Evolutionary conservation across 1,140 invertebrate genomes (phyloP), one percentile per base, ranked within the genome.

Genomic region (Xylocopa sonorina): DNA sequence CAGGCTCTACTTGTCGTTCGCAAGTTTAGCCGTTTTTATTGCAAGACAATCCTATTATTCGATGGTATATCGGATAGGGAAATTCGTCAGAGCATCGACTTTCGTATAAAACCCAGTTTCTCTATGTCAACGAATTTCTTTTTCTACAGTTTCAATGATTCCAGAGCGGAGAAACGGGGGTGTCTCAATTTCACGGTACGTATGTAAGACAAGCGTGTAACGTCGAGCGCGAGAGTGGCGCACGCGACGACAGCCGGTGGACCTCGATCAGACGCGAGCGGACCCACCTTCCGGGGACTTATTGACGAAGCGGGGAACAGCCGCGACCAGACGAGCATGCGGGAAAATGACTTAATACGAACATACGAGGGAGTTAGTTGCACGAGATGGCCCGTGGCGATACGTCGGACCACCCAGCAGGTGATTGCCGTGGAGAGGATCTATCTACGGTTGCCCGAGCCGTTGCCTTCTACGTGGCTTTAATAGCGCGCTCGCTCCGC

Each of bases 401-500:
- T 87, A 73, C 64, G 50, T 53, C 48, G 63, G 89, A 90, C 89
- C 89, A 90, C 89, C 89, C 89, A 90, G 85, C 83, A 89, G 89
- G 89, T 90, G 89, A 90, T 90, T 89, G 88, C 89, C 84, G 82
- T 85, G 88, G 82, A 80, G 88, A 86, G 87, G 84, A 88, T 89
- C 82, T 83, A 90, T 88, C 87, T 87, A 69, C 72, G 58, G 53
- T n/a, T n/a, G 32, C 71, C 34, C 60, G 55, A n/a, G n/a, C n/a
- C n/a, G 63, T 60, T 78, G 72, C 82, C 76, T 66, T 79, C 69
- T 68, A 81, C 68, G 78, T 80, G 78, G n/a, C n/a, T 66, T 85
- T 81, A 83, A 84, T 84, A 84, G 66, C 76, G 79, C 53, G 55
- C 69, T 58, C 75, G 46, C 80, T 48, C 80, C 78, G 81, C 89